phyloP scores from a whole-genome alignment of 2,888 invertebrate species.

The Philereme vetulata region DNA sequence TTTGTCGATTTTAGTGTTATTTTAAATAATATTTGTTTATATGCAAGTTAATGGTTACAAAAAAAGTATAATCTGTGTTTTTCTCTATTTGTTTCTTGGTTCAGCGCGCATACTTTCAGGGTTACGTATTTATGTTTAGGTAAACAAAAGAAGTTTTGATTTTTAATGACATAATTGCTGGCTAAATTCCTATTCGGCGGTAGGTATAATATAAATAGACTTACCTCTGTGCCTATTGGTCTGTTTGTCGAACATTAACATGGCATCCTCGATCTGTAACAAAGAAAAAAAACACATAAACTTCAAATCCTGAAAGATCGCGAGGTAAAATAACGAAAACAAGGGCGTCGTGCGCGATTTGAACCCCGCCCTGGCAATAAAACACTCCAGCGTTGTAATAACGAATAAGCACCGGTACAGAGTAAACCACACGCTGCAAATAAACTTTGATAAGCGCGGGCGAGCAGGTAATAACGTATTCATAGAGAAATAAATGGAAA shows the following conservation, averaged over 20 bases:
- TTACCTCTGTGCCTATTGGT: slow-evolving; percentile 99
- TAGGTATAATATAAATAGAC: slow-evolving; percentile 51
- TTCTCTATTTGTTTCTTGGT: too few species aligned
- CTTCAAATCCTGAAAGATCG: slow-evolving; percentile 67
- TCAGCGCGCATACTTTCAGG: too few species aligned
- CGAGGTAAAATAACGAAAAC: slow-evolving; percentile 72
- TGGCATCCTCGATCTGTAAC: slow-evolving; percentile 99
- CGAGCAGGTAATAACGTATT: slow-evolving; percentile 84
- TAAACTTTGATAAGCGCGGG: slow-evolving; percentile 84
- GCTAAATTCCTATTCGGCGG: too few species aligned
- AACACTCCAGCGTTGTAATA: slow-evolving; percentile 82
- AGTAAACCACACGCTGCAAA: slow-evolving; percentile 84
- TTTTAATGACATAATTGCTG: too few species aligned
- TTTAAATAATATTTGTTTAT: neutral
- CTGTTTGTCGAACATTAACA: slow-evolving; percentile 99
- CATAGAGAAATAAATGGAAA: slow-evolving; percentile 85
- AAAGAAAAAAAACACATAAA: slow-evolving; percentile 75
- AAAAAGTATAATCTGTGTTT: too few species aligned
- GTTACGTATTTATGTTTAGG: too few species aligned
- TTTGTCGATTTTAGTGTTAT: neutral
- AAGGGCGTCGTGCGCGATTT: slow-evolving; percentile 77
- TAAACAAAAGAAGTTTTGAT: too few species aligned
- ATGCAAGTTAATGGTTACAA: too few species aligned
- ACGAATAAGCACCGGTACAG: slow-evolving; percentile 83
- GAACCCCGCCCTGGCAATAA: slow-evolving; percentile 80